Conservation (phyloP, 2,797 vertebrate species). For the Apogon hyalosoma region DNA sequence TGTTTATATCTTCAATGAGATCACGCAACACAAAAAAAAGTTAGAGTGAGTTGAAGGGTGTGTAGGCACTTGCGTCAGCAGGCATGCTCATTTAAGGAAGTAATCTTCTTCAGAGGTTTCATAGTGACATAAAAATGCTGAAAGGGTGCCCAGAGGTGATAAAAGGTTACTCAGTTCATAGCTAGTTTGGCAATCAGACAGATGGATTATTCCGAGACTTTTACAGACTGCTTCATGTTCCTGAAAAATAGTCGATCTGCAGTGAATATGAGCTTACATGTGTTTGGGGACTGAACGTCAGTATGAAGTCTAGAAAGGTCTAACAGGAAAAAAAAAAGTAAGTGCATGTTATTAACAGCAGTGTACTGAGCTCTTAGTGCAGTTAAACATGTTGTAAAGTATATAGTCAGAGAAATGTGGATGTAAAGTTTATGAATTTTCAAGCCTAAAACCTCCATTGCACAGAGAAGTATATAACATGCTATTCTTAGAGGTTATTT, state of each 20-base stretch:
- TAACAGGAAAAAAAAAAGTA: background rate
- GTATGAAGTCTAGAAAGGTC: background rate
- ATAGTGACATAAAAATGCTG: slow-evolving; percentile 2
- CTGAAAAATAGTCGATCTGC: background rate
- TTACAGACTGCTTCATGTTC: background rate
- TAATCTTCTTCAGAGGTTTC: slow-evolving; percentile 6
- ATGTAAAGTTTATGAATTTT: slow-evolving; percentile 28
- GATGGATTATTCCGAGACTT: background rate
- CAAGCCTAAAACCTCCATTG: slow-evolving; percentile 6
- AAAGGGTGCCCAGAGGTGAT: slow-evolving; percentile 33
- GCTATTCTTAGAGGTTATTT: slow-evolving; percentile 73
- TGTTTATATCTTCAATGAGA: slow-evolving; percentile 17
- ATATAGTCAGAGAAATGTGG: slow-evolving; percentile 5
- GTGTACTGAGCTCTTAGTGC: background rate
- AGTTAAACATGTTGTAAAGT: slow-evolving; percentile 5
- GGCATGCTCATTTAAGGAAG: slow-evolving; percentile 35
- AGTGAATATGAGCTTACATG: background rate
- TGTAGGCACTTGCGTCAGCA: slow-evolving; percentile 57
- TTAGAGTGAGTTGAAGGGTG: slow-evolving; percentile 44
- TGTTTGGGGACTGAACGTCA: background rate
- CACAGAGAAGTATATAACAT: slow-evolving; percentile 25
- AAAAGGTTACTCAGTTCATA: slow-evolving; percentile 19
- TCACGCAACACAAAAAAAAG: background rate
- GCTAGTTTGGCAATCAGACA: background rate
- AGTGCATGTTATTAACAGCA: no score